Base-by-base conservation (phyloP, 2,888 invertebrate genomes). In the Ochlodes sylvanus region DNA sequence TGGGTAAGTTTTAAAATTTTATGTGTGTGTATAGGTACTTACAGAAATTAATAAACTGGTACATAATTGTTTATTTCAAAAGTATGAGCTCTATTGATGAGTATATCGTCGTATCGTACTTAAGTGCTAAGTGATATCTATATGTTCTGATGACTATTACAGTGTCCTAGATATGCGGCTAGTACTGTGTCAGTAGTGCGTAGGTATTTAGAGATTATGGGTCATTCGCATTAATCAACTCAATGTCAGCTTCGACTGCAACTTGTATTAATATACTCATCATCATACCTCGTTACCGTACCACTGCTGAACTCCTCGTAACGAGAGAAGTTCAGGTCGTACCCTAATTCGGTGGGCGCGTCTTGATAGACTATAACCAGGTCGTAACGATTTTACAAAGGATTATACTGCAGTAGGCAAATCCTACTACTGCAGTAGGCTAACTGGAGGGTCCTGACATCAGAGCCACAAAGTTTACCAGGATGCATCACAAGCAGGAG, bases 171-270 rank as follows among this genome's bases (percentile, higher is more conserved):
- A 52, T 52, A 19, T 21, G 52, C 12, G 9, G 44, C 52, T 7
- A 6, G 5, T 19, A 52, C 52, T 52, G 52, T 52, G 52, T 52
- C 52, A 52, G 52, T 52, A 52, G 21, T 21, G 63, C 63, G 60
- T 60, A 58, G 54, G 57, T 19, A 21, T 21, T 21, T 12, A 21
- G 52, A 63, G 63, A 63, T 42, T 63, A 47, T 15, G 17, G 52
- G 58, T 32, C 44, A 64, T 21, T 47, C 44, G 44, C 52, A 52
- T 52, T 21, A 52, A 52, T 52, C 52, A 21, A 52, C 52, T 52
- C 52, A 47, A 47, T 47, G 44, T 15, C 44, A 47, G n/a, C 44
- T 17, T 47, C n/a, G 44, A 47, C 44, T 47, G 44, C 15, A 15
- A 7, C 44, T 47, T n/a, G 15, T 47, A 17, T 15, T 47, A 17